Conservation (phyloP, 2,797 vertebrate genomes). For the Notamacropus eugenii region DNA sequence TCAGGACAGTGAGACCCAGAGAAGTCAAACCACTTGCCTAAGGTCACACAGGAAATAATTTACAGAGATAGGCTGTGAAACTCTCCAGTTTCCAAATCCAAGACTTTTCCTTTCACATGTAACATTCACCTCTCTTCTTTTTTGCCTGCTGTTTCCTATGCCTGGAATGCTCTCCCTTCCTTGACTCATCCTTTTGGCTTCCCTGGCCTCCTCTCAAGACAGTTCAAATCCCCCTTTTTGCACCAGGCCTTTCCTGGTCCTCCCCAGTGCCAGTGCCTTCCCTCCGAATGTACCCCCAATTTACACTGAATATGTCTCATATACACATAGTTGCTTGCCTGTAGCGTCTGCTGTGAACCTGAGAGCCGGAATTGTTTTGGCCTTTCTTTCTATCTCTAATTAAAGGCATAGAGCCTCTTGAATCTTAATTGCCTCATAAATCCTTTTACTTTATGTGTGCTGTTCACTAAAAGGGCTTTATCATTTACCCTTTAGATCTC, state of each 20-base stretch:
- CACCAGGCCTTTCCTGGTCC: neutral
- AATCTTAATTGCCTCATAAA: neutral
- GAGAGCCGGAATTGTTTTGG: neutral
- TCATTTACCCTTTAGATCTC: neutral
- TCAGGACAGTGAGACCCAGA: neutral
- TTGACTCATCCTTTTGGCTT: too few relatives aligned
- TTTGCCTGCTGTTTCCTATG: rapidly evolving
- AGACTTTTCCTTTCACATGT: neutral
- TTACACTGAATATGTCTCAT: neutral
- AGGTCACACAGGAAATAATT: neutral
- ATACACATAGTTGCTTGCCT: neutral
- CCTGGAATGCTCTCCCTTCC: neutral
- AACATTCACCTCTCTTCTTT: neutral
- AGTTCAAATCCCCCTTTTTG: neutral
- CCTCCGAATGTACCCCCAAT: neutral
- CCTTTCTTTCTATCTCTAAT: neutral
- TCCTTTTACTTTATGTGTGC: neutral
- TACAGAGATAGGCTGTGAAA: neutral
- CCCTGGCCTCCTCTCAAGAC: neutral
- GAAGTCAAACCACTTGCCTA: neutral
- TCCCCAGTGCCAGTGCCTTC: neutral
- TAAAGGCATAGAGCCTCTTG: neutral
- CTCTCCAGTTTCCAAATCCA: neutral
- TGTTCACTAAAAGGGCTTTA: neutral
- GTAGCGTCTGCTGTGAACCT: neutral